These are phyloP conservation scores for Uropsilus gracilis DNA, from an alignment of 2,113 vertebrate species.

Conservation along the genomic window DNA sequence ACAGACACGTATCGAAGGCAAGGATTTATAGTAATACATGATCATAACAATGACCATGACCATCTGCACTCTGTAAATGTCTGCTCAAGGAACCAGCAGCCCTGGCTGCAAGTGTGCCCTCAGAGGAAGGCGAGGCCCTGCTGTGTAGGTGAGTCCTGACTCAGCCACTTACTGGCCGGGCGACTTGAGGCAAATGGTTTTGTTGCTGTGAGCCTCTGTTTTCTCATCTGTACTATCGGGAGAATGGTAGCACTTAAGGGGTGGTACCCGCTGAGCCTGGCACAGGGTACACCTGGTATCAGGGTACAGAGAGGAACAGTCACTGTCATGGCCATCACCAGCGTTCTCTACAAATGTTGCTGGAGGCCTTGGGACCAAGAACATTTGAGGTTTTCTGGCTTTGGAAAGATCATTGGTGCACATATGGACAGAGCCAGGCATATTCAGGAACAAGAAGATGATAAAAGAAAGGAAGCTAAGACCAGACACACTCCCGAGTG, in stretches of 20 bases:
- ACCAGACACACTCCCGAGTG: not conserved
- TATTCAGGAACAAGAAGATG: not conserved
- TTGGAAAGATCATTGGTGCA: not conserved
- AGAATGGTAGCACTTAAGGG: not conserved
- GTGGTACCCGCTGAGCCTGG: not conserved
- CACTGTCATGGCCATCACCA: not conserved
- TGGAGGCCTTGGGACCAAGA: not conserved
- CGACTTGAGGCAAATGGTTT: not conserved
- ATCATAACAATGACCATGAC: fast-evolving
- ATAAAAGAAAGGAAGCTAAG: not conserved
- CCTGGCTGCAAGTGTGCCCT: too few relatives aligned
- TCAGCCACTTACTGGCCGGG: not conserved
- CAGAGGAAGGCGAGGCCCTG: not conserved
- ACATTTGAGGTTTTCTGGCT: not conserved
- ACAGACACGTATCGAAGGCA: not conserved
- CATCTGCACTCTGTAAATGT: not conserved
- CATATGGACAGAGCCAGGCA: not conserved
- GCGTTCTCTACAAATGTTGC: not conserved
- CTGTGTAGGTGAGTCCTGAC: not conserved
- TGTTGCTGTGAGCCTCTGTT: not conserved
- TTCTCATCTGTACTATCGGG: not conserved
- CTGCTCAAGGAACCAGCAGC: not conserved
- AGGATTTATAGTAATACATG: not conserved
- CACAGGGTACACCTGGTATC: not conserved
- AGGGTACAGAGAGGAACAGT: not conserved